Evolutionary conservation across 2,113 vertebrate species (phyloP).

Genomic region (Macrotus californicus): DNA sequence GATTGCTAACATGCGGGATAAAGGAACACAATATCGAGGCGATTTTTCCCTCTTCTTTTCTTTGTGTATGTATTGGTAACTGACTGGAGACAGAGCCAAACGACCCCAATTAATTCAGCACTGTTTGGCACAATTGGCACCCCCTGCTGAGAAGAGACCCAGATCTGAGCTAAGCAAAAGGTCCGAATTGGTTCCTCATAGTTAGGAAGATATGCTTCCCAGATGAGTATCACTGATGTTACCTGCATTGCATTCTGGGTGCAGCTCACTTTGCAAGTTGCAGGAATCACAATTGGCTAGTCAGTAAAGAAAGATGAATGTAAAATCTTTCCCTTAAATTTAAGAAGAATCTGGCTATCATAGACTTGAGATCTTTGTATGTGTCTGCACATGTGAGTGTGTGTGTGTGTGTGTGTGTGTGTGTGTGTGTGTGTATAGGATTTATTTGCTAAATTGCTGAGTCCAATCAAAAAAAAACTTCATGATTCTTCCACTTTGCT

Average conservation of each 20-base stretch:
- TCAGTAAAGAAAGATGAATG: neutral
- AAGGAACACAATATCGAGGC: neutral
- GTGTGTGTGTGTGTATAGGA: neutral
- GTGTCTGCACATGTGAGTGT: neutral
- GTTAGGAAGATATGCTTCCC: neutral
- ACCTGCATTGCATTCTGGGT: constrained; percentile 34
- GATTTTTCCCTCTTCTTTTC: neutral
- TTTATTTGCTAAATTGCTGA: constrained; percentile 39
- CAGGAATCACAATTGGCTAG: neutral
- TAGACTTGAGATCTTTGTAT: neutral
- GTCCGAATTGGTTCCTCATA: constrained; percentile 50
- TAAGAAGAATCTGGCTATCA: neutral
- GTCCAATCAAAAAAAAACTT: constrained; percentile 8
- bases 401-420: neutral
- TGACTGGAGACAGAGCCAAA: constrained; percentile 49
- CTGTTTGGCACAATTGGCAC: constrained; percentile 46
- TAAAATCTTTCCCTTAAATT: neutral
- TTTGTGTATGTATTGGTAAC: neutral
- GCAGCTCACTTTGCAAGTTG: constrained; percentile 15
- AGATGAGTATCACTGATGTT: neutral
- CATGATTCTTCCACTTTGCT: constrained; percentile 52
- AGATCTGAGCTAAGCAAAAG: constrained; percentile 59
- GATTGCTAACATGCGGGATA: neutral
- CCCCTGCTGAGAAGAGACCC: constrained; percentile 51
- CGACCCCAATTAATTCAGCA: constrained; percentile 66